A percentile compares a stretch with the other conserved stretches of the same genome.
These are phyloP conservation scores for Tipula lateralis DNA, from an alignment of 2,888 invertebrate genomes.

Conservation along the genomic window DNA sequence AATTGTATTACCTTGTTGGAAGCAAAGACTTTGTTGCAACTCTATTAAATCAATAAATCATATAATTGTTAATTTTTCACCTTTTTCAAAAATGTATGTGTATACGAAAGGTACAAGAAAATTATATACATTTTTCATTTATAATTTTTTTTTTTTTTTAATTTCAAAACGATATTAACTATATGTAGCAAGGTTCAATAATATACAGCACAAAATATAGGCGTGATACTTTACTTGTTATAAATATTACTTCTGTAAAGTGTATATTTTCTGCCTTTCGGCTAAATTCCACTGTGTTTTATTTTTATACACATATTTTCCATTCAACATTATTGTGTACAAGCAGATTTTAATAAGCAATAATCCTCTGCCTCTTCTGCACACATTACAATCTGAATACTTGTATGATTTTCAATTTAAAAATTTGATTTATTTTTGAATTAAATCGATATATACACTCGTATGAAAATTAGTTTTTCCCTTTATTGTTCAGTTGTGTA, in stretches of 20 bases:
- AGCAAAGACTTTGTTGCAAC: not conserved
- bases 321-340: not conserved
- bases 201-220: not conserved
- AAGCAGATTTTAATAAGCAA: constrained; percentile 11
- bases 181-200: not conserved
- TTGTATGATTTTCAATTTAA: constrained; percentile 3
- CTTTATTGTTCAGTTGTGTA: not conserved
- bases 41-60: not conserved
- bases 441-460: not conserved
- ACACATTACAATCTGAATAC: not conserved
- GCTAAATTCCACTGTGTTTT: constrained; percentile 6
- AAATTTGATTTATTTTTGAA: constrained; percentile 27
- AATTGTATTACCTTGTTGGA: not conserved
- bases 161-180: not conserved
- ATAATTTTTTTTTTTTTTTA: not conserved
- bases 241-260: constrained; percentile 11
- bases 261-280: constrained; percentile 24
- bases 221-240: constrained; percentile 24
- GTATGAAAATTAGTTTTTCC: constrained; percentile 27
- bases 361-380: constrained; percentile 24
- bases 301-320: not conserved
- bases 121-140: not conserved
- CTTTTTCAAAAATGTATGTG: not conserved
- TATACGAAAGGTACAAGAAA: not conserved
- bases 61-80: constrained; percentile 11